Evolutionary conservation across 2,113 vertebrate genomes (phyloP), one percentile per base, ranked within the genome.

Genomic region (Chaetops frenatus): DNA sequence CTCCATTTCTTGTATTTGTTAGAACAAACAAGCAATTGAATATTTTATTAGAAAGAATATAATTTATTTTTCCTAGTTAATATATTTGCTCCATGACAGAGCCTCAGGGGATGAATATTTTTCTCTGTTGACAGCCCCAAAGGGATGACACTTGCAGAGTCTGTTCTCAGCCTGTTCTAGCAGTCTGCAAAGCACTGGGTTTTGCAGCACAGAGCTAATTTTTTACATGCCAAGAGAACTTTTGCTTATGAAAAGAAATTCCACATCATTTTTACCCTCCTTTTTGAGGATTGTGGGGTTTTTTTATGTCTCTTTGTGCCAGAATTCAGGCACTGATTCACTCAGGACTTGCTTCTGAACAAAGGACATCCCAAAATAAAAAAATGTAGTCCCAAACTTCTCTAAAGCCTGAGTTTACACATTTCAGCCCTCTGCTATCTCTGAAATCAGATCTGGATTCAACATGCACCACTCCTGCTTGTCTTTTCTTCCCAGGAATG

Each of bases 401-500:
- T 73, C 38, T n/a, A 58, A 60, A 81, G 42, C 33, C 58, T 18
- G 29, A 31, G 12, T 28, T 28, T 36, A 24, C 60, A 15, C 21
- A 23, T 11, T 87, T 73, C 38, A 70, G 44, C 85, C 81, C 80
- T 18, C 80, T 96, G 76, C 56, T 96, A 90, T 93, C 93, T 95
- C 90, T 91, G 77, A 92, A 96, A 96, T 96, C 94, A 92, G 90
- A 81, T 88, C 94, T 86, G 80, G 65, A 94, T 90, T 56, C 88
- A 78, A 78, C 94, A 78, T 10, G 36, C n/a, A 2, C 80, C 15
- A 79, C 80, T 88, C 53, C 82, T 92, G 69, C 90, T 94, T 76
- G 72, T 50, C 86, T 94, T 90, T 94, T 78, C 93, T 97, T 96
- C 94, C 88, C 92, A 90, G 94, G 88, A 94, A 96, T 88, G 90